Conservation (phyloP, 2,888 invertebrate species). For the Tortricodes alternella region DNA sequence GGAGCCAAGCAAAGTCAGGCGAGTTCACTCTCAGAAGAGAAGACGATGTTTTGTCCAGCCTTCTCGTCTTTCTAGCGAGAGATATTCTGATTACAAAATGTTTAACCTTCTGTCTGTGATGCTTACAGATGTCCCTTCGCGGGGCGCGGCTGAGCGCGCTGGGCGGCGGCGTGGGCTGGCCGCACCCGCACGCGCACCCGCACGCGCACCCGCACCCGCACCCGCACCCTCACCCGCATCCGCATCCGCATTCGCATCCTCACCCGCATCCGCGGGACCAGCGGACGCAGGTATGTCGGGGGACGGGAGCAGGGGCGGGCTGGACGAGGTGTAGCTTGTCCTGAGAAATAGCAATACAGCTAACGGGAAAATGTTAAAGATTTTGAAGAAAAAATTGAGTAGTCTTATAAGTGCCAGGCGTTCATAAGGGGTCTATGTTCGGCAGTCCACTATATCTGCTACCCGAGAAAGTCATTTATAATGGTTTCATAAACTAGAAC, state of each 20-base stretch:
- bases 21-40: no score
- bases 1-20: no score
- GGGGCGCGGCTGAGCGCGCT: conserved; percentile 65
- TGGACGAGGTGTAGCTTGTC: neutral
- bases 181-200: conserved; percentile 44
- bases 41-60: no score
- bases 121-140: conserved; percentile 69
- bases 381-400: no score
- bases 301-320: neutral
- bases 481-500: no score
- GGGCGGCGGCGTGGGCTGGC: conserved; percentile 64
- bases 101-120: neutral
- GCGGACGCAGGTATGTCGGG: conserved; percentile 53
- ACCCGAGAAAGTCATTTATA: no score
- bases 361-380: no score
- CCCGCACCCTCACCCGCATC: conserved; percentile 39
- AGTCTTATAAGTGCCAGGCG: no score
- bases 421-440: no score
- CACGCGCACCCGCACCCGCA: conserved; percentile 32
- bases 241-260: conserved; percentile 38
- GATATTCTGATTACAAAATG: neutral
- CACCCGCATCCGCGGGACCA: conserved; percentile 40
- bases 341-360: neutral
- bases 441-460: no score
- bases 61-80: no score